Evolutionary conservation across 2,888 invertebrate genomes (phyloP).

Genomic region (Metellina segmentata): DNA sequence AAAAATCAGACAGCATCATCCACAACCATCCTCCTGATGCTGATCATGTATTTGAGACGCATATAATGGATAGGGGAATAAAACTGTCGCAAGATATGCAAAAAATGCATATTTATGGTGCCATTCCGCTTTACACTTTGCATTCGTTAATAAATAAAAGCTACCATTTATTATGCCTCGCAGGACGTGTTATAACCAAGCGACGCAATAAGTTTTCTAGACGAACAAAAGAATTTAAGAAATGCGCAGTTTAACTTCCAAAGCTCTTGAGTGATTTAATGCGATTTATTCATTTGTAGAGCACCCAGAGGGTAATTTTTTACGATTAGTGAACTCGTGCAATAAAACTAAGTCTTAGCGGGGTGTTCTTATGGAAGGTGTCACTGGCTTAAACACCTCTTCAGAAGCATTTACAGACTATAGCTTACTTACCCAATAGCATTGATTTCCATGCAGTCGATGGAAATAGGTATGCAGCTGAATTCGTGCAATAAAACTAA

Average conservation of each 20-base stretch:
- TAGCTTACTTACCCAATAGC: neutral
- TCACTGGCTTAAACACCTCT: conserved; percentile 21
- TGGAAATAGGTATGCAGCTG: neutral
- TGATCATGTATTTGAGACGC: neutral
- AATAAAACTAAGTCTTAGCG: conserved; percentile 37
- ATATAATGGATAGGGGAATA: conserved; percentile 19
- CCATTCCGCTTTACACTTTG: neutral
- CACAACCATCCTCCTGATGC: neutral
- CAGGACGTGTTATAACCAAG: conserved; percentile 17
- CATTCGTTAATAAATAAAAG: neutral
- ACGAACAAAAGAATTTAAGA: neutral
- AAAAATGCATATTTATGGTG: conserved; percentile 27
- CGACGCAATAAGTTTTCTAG: neutral
- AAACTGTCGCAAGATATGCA: conserved; percentile 9
- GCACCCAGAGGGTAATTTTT: conserved; percentile 33
- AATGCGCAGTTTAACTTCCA: neutral
- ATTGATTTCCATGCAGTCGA: neutral
- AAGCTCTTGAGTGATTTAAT: conserved; percentile 26
- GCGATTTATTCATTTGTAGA: conserved; percentile 30
- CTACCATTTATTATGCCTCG: conserved; percentile 2
- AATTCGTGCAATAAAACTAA: conserved; percentile 34
- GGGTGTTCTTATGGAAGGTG: conserved; percentile 5
- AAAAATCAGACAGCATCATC: neutral
- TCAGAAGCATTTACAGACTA: conserved; percentile 10
- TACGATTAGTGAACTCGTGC: conserved; percentile 29